A percentile compares a stretch with the other conserved stretches of the same genome.
Evolutionary conservation across 1,140 invertebrate species (phyloP).

Genomic region (Chionoecetes opilio): DNA sequence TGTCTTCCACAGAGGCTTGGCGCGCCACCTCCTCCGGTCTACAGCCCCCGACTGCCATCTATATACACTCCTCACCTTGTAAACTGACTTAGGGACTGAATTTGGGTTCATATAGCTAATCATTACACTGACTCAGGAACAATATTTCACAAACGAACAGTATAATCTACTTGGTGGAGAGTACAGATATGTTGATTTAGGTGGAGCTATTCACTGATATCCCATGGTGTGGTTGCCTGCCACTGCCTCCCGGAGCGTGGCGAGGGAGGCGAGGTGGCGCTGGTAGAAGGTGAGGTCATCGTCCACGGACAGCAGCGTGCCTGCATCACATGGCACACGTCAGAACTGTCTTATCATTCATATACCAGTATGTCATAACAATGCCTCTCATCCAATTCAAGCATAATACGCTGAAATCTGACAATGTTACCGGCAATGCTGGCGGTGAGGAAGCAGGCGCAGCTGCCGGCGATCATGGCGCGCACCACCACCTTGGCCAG

Average conservation of each 20-base stretch:
- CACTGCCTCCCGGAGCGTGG: neutral
- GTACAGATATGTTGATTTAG: no score
- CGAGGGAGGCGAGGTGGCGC: neutral
- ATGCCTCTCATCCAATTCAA: neutral
- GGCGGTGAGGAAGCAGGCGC: constrained; percentile 95
- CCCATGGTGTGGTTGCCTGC: neutral
- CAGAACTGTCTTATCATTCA: neutral
- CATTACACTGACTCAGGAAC: no score
- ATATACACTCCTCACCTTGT: no score
- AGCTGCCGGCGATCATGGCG: constrained; percentile 93
- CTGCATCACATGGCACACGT: neutral
- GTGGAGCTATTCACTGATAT: neutral
- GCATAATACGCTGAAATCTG: neutral
- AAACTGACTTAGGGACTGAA: no score
- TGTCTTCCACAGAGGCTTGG: no score
- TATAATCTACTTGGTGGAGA: no score
- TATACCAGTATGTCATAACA: neutral
- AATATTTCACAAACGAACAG: no score
- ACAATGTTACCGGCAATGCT: constrained; percentile 91
- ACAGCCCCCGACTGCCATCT: no score
- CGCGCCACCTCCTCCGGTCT: no score
- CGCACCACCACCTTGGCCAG: constrained; percentile 90
- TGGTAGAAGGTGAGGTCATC: neutral
- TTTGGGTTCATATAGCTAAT: no score
- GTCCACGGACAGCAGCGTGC: neutral